Base-by-base conservation (phyloP, 1,140 invertebrate genomes). In the Melitaea cinxia region DNA sequence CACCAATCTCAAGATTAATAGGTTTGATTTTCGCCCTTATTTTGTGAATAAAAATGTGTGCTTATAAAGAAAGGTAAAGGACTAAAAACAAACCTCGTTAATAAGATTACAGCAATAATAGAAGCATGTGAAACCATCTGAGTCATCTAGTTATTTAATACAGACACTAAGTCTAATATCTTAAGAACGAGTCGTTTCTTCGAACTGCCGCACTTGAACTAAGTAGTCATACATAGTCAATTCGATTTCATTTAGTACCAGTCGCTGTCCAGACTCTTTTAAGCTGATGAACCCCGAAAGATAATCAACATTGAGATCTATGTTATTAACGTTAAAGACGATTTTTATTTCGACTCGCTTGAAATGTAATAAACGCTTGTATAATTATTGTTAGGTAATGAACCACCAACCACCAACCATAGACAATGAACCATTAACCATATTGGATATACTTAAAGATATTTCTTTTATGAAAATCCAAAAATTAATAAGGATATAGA, bases 201-300 rank as follows among this genome's bases (percentile, higher is more conserved):
- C 15, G 49, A 45, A 19, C 42, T 23, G 42, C 35, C 28, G 49
- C 50, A 55, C 56, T 57, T 28, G 62, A 35, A 28, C 37, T 65
- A 65, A 49, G 59, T 45, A 54, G 59, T 75, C 82, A 83, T 85
- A 82, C 82, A 85, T 85, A 85, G 80, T 85, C 82, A 85, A 85
- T 83, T 79, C 45, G 68, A 66, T 70, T 69, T 69, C 65, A 67
- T 75, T 75, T 75, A 56, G 66, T 65, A 60, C 60, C 62, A 61
- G 28, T 63, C 55, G 12, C 65, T 33, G 65, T 64, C 57, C 54
- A 72, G 70, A 73, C 73, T 78, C 82, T 83, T 83, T 83, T 66
- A 66, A 82, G 74, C 69, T 79, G 80, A 83, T 85, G 74, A 79
- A 77, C 70, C 45, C 64, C 66, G 69, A 66, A 69, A 63, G 50